Percentiles rank a stretch among this genome's conserved stretches.
phyloP scores from a whole-genome alignment of 1,140 invertebrate genomes.

The Charaxes varanes region DNA sequence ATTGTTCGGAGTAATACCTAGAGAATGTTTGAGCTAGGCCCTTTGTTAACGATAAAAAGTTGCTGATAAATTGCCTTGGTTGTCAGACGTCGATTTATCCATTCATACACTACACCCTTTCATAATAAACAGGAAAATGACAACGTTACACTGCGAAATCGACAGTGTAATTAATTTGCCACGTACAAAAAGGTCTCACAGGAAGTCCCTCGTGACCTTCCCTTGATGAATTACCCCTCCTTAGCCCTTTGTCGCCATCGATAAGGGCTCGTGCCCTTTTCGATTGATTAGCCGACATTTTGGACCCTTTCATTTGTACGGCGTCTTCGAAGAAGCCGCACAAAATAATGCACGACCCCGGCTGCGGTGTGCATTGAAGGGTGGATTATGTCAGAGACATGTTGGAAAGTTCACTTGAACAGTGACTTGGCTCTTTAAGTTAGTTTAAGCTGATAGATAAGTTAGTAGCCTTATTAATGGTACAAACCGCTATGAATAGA shows the following conservation, averaged over 20 bases:
- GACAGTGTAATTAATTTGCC: slow-evolving; percentile 50
- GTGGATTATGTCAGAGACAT: slow-evolving; percentile 6
- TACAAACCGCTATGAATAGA: too few species aligned
- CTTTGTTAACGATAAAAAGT: too few species aligned
- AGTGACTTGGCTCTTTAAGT: too few species aligned
- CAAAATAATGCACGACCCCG: slow-evolving; percentile 22
- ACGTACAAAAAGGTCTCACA: slow-evolving; percentile 44
- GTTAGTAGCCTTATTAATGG: too few species aligned
- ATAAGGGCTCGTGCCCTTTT: slow-evolving; percentile 47
- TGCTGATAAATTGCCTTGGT: too few species aligned
- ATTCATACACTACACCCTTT: too few species aligned
- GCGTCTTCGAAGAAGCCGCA: slow-evolving; percentile 48
- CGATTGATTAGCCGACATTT: slow-evolving; percentile 65
- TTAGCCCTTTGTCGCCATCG: slow-evolving; percentile 43
- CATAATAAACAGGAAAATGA: slow-evolving; percentile 17
- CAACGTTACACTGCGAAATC: slow-evolving; percentile 26
- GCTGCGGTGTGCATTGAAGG: slow-evolving; percentile 23
- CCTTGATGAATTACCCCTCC: slow-evolving; percentile 52
- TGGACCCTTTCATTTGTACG: slow-evolving; percentile 43
- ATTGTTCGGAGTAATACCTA: too few species aligned
- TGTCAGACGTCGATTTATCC: too few species aligned
- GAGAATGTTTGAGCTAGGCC: too few species aligned
- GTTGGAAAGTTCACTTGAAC: slow-evolving; percentile 5
- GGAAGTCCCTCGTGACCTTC: slow-evolving; percentile 40
- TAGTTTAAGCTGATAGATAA: too few species aligned